Base-by-base conservation (phyloP, 2,797 vertebrate genomes). In the Poecilia gillii region DNA sequence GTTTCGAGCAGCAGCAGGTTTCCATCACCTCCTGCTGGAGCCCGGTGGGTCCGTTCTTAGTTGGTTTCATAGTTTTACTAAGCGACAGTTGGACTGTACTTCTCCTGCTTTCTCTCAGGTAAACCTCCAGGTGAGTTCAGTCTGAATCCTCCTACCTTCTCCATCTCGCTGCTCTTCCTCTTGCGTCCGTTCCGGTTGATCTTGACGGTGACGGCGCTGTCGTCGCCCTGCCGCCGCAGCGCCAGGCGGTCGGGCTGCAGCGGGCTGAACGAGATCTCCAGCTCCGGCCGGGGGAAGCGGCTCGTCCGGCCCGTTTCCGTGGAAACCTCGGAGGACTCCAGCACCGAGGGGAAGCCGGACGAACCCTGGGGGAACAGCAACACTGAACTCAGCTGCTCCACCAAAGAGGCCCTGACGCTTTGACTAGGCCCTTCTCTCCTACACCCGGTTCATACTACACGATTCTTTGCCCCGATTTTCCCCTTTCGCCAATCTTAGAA, bases 261-360 rank as follows among this genome's bases (percentile, higher is more conserved):
- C 14, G 98, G 96, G 70, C 97, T 97, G 94, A 99, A 98, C 1
- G 97, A 97, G 90, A 99, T 99, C 94, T 99, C 98, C 93, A 98
- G 87, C 91, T 99, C 97, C 0, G 98, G 97, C 74, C 95, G 96
- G 5, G 98, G 98, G 92, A 99, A 99, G 51, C 97, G 96, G 81
- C 96, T 97, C 0, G 70, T 90, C 85, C 92, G 92, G 41, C 95
- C 97, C 68, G 94, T 95, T 78, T 98, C 98, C 4, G 96, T 97
- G 90, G 97, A 99, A 57, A 98, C 97, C 92, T 97, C 96, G 3
- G 96, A 98, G 43, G 98, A 97, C 78, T 99, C 97, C 62, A 99
- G 95, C 78, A 97, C 96, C 0, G 93, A 90, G 0, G 93, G 94
- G 31, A 57, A 91, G 33, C 94, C 88, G 2, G 85, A 31, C 0